Percentiles rank a stretch among this genome's conserved stretches.
Conservation (phyloP, 2,888 invertebrate genomes). For the Anorthoa munda region DNA sequence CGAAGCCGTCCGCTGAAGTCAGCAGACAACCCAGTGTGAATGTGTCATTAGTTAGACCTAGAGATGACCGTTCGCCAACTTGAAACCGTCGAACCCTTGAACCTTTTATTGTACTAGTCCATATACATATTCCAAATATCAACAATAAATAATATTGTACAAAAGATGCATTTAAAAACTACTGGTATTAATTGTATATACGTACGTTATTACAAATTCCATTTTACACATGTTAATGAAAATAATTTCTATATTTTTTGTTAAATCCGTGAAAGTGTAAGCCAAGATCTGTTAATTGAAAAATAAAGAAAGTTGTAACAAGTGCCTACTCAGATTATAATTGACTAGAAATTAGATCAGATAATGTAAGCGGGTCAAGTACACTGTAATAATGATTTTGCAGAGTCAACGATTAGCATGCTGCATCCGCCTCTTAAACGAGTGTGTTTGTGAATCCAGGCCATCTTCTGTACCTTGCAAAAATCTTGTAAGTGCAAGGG, state of each 20-base stretch:
- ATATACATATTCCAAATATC: no score
- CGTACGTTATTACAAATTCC: neutral
- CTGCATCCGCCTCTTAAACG: neutral
- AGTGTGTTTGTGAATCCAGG: conserved; percentile 8
- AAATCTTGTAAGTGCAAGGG: neutral
- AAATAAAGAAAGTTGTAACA: conserved; percentile 36
- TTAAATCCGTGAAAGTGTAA: conserved; percentile 18
- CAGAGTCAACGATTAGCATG: conserved; percentile 24
- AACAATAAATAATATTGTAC: neutral
- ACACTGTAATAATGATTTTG: conserved; percentile 43
- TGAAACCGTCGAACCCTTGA: no score
- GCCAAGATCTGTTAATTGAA: neutral
- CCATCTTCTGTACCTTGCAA: neutral
- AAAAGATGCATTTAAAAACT: neutral
- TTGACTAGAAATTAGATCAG: conserved; percentile 29
- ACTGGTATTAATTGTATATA: neutral
- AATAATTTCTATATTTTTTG: neutral
- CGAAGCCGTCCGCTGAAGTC: neutral
- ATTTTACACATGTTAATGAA: neutral
- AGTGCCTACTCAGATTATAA: conserved; percentile 20
- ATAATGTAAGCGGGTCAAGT: conserved; percentile 33
- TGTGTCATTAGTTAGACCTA: no score
- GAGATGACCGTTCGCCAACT: no score
- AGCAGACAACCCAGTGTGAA: no score
- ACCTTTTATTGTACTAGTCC: neutral